Base-by-base conservation (phyloP, 2,113 vertebrate genomes). In the Scophthalmus maximus region DNA sequence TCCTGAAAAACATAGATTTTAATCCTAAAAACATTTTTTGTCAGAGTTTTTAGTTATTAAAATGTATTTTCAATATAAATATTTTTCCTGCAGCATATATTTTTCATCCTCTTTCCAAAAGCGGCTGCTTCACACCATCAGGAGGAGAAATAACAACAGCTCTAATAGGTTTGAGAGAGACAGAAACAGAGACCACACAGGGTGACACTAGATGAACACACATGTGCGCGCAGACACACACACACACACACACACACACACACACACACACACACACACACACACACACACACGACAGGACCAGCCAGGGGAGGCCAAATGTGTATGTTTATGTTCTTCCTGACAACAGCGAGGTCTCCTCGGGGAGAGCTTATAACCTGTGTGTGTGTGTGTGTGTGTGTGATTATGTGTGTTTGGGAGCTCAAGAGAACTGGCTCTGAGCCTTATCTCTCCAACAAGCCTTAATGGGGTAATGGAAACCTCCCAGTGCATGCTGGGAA, bases 381-480 rank as follows among this genome's bases (percentile, higher is more conserved):
- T 65, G 79, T 76, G 63, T 68, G 27, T 63, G 22, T 73, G 62
- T 55, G 57, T 58, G 34, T 34, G 75, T 47, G 60, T 55, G 52
- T 34, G 18, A 20, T 40, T 56, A 32, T 53, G 55, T 60, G 47
- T 74, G 57, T 69, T 66, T 50, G 30, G 29, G 55, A 59, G n/a
- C 68, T 73, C 29, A 51, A 56, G 76, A 70, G 58, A 53, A 47
- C 56, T 71, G 0, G 12, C 62, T 74, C 63, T 65, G 49, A 63
- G 68, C 76, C 81, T 84, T 88, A 85, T 89, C 88, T 88, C 76
- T 44, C 22, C 51, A 72, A 73, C 58, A 70, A 78, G 76, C 71
- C 78, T 77, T 79, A 86, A 78, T 79, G 76, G 53, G 68, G 82
- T 83, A 82, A 91, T 79, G 84, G 82, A 89, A 88, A 89, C 78